A percentile compares a stretch with the other conserved stretches of the same genome.
Evolutionary conservation across 2,888 invertebrate genomes (phyloP).

Genomic region (Drosophila aldrichi): DNA sequence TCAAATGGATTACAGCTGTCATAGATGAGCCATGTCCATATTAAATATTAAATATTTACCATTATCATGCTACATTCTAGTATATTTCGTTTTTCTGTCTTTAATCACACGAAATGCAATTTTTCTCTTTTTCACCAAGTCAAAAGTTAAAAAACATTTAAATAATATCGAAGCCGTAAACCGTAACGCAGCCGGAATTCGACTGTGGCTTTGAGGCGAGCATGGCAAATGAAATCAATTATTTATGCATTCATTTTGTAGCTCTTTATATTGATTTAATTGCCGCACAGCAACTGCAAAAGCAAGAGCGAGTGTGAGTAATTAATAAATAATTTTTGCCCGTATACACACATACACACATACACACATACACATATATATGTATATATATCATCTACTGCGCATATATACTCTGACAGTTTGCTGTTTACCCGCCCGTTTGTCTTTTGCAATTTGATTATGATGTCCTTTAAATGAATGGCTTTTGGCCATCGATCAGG

Average conservation of each 20-base stretch:
- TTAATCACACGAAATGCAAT: background rate
- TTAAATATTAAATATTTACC: background rate
- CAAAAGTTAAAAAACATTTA: conserved; percentile 37
- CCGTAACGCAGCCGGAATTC: background rate
- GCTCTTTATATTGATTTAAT: conserved; percentile 69
- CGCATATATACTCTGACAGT: conserved; percentile 45
- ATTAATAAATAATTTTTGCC: conserved; percentile 70
- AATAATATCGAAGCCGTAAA: conserved; percentile 21
- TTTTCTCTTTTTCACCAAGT: background rate
- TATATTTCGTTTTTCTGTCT: background rate
- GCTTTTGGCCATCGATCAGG: conserved; percentile 42
- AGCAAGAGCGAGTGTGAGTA: conserved; percentile 51
- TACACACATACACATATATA: conserved; percentile 17
- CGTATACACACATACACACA: background rate
- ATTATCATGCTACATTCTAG: background rate
- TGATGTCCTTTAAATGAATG: conserved; percentile 64
- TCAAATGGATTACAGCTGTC: conserved; percentile 1
- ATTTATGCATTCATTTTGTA: conserved; percentile 67
- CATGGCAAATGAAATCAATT: conserved; percentile 64
- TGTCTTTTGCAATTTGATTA: conserved; percentile 53
- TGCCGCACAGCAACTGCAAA: conserved; percentile 43
- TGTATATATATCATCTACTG: background rate
- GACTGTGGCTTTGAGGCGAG: conserved; percentile 29
- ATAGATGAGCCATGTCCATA: background rate
- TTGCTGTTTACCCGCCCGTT: conserved; percentile 40